These are phyloP conservation scores for Perizoma flavofasciatum DNA, from an alignment of 2,888 invertebrate species.

Conservation along the genomic window DNA sequence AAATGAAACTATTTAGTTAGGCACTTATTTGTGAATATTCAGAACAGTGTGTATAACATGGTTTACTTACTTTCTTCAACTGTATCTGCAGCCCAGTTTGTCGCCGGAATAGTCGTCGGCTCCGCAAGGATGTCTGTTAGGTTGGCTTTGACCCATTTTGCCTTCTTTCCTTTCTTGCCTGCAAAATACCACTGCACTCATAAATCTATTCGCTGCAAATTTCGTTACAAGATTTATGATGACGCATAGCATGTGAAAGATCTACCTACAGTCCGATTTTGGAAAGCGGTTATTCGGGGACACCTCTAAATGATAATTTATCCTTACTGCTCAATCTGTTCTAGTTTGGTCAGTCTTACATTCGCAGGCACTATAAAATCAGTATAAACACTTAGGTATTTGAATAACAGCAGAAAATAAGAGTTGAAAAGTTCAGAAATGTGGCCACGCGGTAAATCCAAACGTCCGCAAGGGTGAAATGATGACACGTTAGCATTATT, in stretches of 20 bases:
- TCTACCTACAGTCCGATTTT: constrained; percentile 66
- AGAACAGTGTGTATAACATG: constrained; percentile 1
- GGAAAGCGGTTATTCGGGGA: constrained; percentile 74
- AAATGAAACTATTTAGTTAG: neutral
- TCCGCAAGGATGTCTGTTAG: constrained; percentile 92
- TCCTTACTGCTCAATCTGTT: constrained; percentile 45
- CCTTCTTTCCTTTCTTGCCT: constrained; percentile 94
- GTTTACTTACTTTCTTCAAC: constrained; percentile 89
- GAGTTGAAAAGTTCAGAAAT: constrained; percentile 61
- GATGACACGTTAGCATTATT: constrained; percentile 83
- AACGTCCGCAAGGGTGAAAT: constrained; percentile 80
- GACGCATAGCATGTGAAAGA: constrained; percentile 78
- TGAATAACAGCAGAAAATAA: constrained; percentile 46
- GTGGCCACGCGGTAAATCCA: constrained; percentile 84
- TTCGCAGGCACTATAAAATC: constrained; percentile 37
- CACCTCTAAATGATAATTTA: constrained; percentile 49
- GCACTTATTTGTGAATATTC: neutral
- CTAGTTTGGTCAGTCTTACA: constrained; percentile 40
- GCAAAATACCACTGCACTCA: constrained; percentile 48
- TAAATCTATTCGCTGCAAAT: constrained; percentile 35
- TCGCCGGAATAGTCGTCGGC: constrained; percentile 83
- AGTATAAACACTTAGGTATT: constrained; percentile 38
- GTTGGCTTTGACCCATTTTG: constrained; percentile 92
- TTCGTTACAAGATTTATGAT: constrained; percentile 61
- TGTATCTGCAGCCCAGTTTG: constrained; percentile 92